phyloP scores from a whole-genome alignment of 2,113 vertebrate species.

The Rhinichthys klamathensis region DNA sequence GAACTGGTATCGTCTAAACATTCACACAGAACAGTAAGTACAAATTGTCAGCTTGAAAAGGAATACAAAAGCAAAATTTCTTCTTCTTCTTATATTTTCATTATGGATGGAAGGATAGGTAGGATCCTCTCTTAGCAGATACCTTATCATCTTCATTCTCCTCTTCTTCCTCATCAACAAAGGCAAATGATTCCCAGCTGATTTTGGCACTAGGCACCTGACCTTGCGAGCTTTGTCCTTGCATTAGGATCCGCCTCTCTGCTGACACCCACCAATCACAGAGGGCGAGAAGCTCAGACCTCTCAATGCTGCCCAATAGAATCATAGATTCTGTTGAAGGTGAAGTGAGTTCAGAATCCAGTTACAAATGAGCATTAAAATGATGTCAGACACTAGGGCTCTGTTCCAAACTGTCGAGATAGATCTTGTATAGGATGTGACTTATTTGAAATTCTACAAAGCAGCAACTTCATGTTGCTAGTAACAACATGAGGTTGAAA shows the following conservation, averaged over 20 bases:
- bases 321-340: conserved; percentile 84
- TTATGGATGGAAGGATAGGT: neutral
- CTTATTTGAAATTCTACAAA: neutral
- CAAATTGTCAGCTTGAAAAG: neutral
- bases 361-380: conserved; percentile 15
- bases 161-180: conserved; percentile 82
- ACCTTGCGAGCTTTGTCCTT: conserved; percentile 65
- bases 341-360: neutral
- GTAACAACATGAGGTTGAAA: neutral
- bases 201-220: conserved; percentile 55
- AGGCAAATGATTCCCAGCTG: conserved; percentile 85
- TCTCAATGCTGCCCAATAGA: conserved; percentile 88
- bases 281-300: conserved; percentile 85
- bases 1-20: conserved; percentile 59
- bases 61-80: neutral
- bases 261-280: conserved; percentile 84
- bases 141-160: conserved; percentile 61
- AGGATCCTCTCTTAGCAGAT: neutral
- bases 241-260: conserved; percentile 81
- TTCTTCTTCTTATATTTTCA: neutral
- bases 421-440: neutral
- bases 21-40: conserved; percentile 8
- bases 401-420: neutral
- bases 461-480: neutral
- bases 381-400: neutral